Evolutionary conservation across 2,113 vertebrate genomes (phyloP), one percentile per base, ranked within the genome.

Genomic region (Pavo muticus): DNA sequence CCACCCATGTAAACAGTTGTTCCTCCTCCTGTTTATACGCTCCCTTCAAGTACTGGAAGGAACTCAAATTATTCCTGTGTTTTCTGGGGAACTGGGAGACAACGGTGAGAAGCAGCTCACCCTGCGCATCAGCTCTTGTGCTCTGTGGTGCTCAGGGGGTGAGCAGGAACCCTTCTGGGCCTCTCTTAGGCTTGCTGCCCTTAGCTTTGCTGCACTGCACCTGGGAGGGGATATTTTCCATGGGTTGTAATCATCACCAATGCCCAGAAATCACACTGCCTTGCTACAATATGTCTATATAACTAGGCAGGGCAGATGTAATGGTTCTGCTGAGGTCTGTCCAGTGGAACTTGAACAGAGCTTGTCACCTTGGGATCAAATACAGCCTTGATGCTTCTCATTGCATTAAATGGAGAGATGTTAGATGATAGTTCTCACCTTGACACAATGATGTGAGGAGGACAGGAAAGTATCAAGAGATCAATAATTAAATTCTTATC

Each of bases 51-150:
- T 47, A 47, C 20, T 47, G 47, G 47, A 47, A 50, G 12, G 23
- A 24, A 50, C 48, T 97, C 23, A 9, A 93, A 79, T 98, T 97
- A 97, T 96, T 96, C 88, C 95, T 29, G 2, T 91, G 91, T 93
- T 94, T 35, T 95, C 95, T 39, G 63, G 97, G 95, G 97, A 97
- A 35, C 63, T 81, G 90, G 80, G 87, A 94, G 68, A 71, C 64
- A 56, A 74, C 69, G 29, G 29, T 23, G 54, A 93, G 95, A 40
- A 61, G 86, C 90, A 78, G 81, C 83, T 86, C 14, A 15, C 92
- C 96, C 4, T 14, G 23, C 95, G 90, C 91, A 90, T 21, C 11
- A 7, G 52, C 68, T 88, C 48, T 61, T 95, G 94, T 90, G 88
- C 91, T 75, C 75, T 63, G 23, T n/a, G 78, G 18, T 27, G 76